Base-by-base conservation (phyloP, 2,797 vertebrate genomes). In the Pelodytes ibericus region DNA sequence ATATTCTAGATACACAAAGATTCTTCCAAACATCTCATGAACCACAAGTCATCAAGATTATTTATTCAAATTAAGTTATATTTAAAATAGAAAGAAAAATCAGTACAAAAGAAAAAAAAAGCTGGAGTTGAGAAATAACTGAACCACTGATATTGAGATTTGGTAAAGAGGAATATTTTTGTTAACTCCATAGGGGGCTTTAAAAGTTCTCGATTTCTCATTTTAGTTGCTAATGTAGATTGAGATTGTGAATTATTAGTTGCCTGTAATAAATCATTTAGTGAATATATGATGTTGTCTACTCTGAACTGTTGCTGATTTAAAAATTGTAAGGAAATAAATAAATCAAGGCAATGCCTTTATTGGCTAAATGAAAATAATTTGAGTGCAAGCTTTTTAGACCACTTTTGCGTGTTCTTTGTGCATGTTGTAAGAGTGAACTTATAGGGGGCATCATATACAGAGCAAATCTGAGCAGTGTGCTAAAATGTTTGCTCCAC, bases 51-150 rank as follows among this genome's bases (percentile, higher is more conserved):
- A 69, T 15, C 15, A 44, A 64, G 20, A 64, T 77, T 39, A 64
- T 77, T 58, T 77, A 71, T 77, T 71, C n/a, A 26, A 71, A 64
- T 77, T 29, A n/a, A 47, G 64, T 71, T 71, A 77, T 77, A 71
- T 70, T n/a, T n/a, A 64, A 65, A 77, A 77, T 41, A 71, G 61
- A 27, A 71, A 41, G 4, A 10, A 77, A 59, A 57, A 70, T 57
- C 67, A 76, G 31, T 76, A 76, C 31, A 41, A 76, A n/a, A n/a
- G 56, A 13, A 20, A 61, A 70, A 64, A 58, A 76, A 77, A 77
- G 56, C 18, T 30, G 18, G 41, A n/a, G 36, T 65, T 3, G 49
- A 74, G 29, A 63, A 3, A 24, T 39, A 13, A 13, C 36, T 39
- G 7, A 39, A 39, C 1, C 15, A 8, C 33, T 13, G 60, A 59